These are phyloP conservation scores for Rhamnusium bicolor DNA, from an alignment of 2,888 invertebrate genomes.

Conservation along the genomic window DNA sequence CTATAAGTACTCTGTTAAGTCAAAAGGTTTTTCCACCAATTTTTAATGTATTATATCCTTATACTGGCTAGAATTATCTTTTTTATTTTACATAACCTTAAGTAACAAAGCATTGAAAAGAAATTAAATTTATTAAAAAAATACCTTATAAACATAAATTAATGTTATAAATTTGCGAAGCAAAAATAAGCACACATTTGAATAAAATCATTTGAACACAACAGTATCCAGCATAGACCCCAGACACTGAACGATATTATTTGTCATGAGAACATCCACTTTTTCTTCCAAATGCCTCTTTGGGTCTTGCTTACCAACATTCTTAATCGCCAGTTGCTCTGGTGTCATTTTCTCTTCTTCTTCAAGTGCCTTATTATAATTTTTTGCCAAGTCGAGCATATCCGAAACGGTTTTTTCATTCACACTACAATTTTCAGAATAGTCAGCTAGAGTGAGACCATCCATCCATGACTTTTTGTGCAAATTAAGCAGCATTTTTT, in stretches of 20 bases:
- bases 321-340: slow-evolving; percentile 98
- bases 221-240: slow-evolving; percentile 97
- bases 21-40: no score
- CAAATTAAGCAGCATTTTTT: slow-evolving; percentile 97
- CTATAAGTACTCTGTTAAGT: no score
- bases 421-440: slow-evolving; percentile 91
- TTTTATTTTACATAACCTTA: no score
- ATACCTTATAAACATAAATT: slow-evolving; percentile 28
- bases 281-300: slow-evolving; percentile 99
- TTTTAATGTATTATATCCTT: no score
- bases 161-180: slow-evolving; percentile 13
- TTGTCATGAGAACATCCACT: slow-evolving; percentile 96
- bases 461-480: slow-evolving; percentile 99
- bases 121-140: slow-evolving; percentile 34
- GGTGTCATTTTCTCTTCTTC: slow-evolving; percentile 99
- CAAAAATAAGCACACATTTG: slow-evolving; percentile 15
- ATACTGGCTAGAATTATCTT: no score
- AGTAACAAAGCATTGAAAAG: not conserved
- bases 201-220: slow-evolving; percentile 84
- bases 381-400: slow-evolving; percentile 97
- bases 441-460: slow-evolving; percentile 91
- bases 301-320: slow-evolving; percentile 99
- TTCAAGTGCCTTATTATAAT: slow-evolving; percentile 92
- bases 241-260: slow-evolving; percentile 97
- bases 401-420: slow-evolving; percentile 96